phyloP scores from a whole-genome alignment of 1,140 invertebrate genomes.

The Maconellicoccus hirsutus region DNA sequence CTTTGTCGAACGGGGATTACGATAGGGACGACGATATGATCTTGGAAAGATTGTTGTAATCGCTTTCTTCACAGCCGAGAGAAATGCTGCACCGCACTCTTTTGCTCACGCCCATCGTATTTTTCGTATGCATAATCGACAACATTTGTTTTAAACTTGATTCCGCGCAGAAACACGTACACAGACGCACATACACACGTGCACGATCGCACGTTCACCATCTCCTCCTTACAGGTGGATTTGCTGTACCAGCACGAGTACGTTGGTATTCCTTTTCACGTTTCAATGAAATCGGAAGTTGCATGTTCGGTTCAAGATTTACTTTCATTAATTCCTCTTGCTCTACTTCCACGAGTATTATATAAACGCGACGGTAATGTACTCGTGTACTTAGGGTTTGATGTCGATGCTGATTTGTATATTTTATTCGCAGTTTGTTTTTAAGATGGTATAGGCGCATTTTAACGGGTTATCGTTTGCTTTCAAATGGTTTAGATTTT shows the following conservation, averaged over 20 bases:
- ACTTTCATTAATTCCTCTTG: conserved; percentile 9
- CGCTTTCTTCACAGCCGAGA: not conserved
- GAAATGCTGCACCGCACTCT: not conserved
- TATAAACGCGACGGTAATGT: not conserved
- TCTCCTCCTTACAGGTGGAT: too few relatives aligned
- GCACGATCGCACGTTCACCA: too few relatives aligned
- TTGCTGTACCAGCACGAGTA: too few relatives aligned
- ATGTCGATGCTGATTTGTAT: too few relatives aligned
- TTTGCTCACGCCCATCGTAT: not conserved
- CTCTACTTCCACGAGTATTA: not conserved
- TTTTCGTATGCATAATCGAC: not conserved
- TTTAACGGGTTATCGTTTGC: too few relatives aligned
- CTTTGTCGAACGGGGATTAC: not conserved
- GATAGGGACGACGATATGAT: not conserved
- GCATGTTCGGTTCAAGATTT: not conserved
- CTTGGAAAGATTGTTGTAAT: not conserved
- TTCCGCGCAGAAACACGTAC: too few relatives aligned
- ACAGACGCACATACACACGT: too few relatives aligned
- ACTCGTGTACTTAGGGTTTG: not conserved
- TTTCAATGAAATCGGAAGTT: conserved; percentile 2
- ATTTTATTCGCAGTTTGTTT: too few relatives aligned
- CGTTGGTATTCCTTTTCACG: not conserved
- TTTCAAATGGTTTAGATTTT: too few relatives aligned
- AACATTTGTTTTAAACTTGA: not conserved
- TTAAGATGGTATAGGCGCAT: too few relatives aligned